Base-by-base conservation (phyloP, 92 coral and sea anemone species). In the Porites cylindrica region DNA sequence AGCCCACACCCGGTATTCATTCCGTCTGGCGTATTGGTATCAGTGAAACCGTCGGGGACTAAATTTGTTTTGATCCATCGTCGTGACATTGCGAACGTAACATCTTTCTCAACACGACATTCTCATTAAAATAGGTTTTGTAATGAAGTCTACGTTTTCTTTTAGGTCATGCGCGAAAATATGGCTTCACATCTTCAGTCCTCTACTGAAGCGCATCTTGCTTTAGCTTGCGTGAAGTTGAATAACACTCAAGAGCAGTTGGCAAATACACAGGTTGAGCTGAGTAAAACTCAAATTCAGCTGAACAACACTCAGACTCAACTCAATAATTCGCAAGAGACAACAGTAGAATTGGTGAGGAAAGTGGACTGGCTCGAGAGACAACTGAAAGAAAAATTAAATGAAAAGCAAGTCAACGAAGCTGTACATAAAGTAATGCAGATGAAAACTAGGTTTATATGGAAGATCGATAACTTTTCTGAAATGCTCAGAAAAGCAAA, bases 391-490 rank as follows among this genome's bases (percentile, higher is more conserved):
- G 77, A 72, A 2, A 72, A 51, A 53, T 1, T 72, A 8, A 47
- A 7, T 72, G 61, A 10, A 67, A 8, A 4, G 14, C 29, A 14
- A 10, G 29, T 38, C 0, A 3, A 65, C 9, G 23, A 19, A 19
- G 19, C 50, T 16, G 76, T 32, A 1, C 7, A 71, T 43, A 32
- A 13, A 16, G 58, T 10, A 0, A 17, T 72, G 77, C 23, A 6
- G 51, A 12, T n/a, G 8, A 21, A 17, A 0, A 17, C 17, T 7
- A 2, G 7, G 18, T 76, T 80, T 50, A 58, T 85, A 16, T 90
- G 93, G 93, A 90, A 84, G 82, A 62, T 90, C 8, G 21, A 65
- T 24, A 43, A 79, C n/a, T 51, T 86, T 53, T 18, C 61, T 51
- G 63, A 86, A 70, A 26, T 53, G 5, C n/a, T 79, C 29, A 68